Conservation (phyloP, 2,113 vertebrate species). For the Dicrurus megarhynchus region DNA sequence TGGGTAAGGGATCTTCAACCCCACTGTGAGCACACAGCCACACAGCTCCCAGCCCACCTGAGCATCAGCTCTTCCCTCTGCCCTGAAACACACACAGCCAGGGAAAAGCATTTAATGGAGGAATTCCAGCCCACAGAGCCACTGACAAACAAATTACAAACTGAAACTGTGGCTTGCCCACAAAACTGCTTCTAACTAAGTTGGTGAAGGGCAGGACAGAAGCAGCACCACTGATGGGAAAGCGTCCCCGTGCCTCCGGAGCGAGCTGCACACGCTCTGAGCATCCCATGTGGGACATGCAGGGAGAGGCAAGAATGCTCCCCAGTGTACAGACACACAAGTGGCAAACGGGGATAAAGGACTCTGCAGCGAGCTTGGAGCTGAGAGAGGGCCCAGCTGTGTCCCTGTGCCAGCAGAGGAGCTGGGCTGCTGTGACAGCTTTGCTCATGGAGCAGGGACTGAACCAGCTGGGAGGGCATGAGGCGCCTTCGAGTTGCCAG, state of each 20-base stretch:
- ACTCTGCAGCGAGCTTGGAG: neutral
- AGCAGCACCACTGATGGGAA: neutral
- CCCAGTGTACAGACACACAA: neutral
- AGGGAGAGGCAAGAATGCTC: neutral
- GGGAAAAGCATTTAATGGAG: neutral
- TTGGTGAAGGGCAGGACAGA: neutral
- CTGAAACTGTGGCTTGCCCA: neutral
- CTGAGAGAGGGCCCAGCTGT: neutral
- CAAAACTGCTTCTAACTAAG: neutral
- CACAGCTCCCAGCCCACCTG: neutral
- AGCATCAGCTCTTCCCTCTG: neutral
- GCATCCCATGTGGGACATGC: neutral
- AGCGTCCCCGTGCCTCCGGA: accelerated
- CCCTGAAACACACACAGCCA: neutral
- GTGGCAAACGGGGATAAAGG: accelerated
- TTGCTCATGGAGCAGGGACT: neutral
- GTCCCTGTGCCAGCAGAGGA: neutral
- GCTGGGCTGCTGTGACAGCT: neutral
- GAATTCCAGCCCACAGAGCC: accelerated
- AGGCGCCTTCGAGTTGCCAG: neutral
- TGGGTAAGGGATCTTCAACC: neutral
- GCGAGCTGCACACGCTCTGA: neutral
- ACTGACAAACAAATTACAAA: neutral
- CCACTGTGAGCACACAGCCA: neutral
- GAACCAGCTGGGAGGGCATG: neutral